Percentiles rank a stretch among this genome's conserved stretches.
Evolutionary conservation across 2,888 invertebrate genomes (phyloP).

Genomic region (Sminthurides aquaticus): DNA sequence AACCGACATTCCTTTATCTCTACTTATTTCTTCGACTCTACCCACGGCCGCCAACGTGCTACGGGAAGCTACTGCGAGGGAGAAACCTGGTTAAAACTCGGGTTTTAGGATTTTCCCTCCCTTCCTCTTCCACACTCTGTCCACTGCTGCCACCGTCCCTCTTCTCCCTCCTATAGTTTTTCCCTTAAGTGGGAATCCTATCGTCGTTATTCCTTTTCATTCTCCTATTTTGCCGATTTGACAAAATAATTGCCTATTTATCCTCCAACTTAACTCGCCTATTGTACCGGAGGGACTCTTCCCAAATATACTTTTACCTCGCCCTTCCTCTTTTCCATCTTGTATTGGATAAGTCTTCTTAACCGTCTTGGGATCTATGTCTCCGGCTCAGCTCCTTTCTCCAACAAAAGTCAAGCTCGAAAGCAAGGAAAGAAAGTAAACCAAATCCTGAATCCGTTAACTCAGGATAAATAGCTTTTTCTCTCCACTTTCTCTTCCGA

Average conservation of each 20-base stretch:
- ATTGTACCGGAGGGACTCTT: slow-evolving; percentile 41
- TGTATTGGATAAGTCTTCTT: background rate
- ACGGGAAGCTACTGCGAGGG: background rate
- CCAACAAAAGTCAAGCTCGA: background rate
- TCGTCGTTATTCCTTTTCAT: slow-evolving; percentile 34
- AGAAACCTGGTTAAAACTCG: background rate
- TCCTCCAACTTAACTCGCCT: slow-evolving; percentile 40
- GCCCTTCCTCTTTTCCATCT: slow-evolving; percentile 2
- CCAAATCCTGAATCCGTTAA: background rate
- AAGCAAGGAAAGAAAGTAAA: background rate
- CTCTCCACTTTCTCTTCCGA: too few species aligned
- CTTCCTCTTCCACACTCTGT: slow-evolving; percentile 15
- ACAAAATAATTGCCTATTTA: slow-evolving; percentile 44
- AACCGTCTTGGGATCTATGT: background rate
- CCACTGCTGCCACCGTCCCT: slow-evolving; percentile 11
- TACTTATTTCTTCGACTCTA: background rate
- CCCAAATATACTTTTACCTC: slow-evolving; percentile 8
- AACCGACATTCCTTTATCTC: slow-evolving; percentile 17
- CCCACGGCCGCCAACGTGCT: too few species aligned
- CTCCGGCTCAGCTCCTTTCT: too few species aligned
- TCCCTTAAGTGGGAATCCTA: slow-evolving; percentile 24
- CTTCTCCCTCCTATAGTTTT: slow-evolving; percentile 8
- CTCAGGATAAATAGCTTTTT: too few species aligned
- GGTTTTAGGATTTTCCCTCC: slow-evolving; percentile 5
- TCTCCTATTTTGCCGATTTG: slow-evolving; percentile 42